Conservation (phyloP, 2,888 invertebrate species). For the Carpatolechia fugitivella region DNA sequence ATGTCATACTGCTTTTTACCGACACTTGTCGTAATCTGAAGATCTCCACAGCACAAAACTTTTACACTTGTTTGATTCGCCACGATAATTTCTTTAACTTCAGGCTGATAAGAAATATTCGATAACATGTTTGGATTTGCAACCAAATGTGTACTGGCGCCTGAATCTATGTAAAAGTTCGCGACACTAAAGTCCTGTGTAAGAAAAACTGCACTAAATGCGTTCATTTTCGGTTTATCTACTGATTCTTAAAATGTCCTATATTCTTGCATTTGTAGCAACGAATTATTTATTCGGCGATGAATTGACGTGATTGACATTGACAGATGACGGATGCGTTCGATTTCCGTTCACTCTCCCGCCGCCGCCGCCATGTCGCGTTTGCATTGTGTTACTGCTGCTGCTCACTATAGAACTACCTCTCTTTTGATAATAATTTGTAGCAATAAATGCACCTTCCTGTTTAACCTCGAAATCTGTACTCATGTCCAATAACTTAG, state of each 20-base stretch:
- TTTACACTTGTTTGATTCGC: constrained; percentile 27
- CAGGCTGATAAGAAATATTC: constrained; percentile 20
- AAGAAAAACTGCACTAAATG: constrained; percentile 25
- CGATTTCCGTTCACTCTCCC: neutral
- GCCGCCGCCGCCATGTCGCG: neutral
- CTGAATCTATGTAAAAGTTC: constrained; percentile 21
- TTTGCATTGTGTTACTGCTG: neutral
- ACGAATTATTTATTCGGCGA: no score
- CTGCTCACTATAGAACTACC: no score
- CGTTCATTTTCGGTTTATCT: constrained; percentile 19
- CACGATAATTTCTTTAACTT: constrained; percentile 31
- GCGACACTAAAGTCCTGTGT: constrained; percentile 4
- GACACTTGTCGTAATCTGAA: constrained; percentile 10
- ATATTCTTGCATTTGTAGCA: constrained; percentile 24
- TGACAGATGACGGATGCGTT: no score
- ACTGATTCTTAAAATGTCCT: constrained; percentile 24
- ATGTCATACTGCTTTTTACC: neutral
- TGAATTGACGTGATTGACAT: no score
- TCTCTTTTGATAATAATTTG: no score
- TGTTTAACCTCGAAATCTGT: no score
- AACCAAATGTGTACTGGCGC: constrained; percentile 25
- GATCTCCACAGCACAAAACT: constrained; percentile 22
- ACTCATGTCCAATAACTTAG: constrained; percentile 25
- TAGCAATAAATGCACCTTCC: no score
- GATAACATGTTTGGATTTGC: constrained; percentile 14